Evolutionary conservation across 2,113 vertebrate species (phyloP).

Genomic region (Oryzias celebensis): DNA sequence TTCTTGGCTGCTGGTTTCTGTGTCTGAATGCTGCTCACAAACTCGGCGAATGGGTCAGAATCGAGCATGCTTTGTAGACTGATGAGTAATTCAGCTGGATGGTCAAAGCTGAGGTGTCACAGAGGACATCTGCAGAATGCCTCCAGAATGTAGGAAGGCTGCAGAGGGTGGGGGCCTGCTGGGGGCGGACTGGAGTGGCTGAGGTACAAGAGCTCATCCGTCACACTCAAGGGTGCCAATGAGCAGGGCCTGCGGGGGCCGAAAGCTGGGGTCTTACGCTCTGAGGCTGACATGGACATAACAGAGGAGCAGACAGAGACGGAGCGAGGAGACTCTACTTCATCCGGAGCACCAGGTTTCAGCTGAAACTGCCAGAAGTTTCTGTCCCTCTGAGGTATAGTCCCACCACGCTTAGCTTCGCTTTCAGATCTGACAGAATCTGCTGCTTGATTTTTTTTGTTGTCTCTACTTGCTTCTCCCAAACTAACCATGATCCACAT

Average conservation of each 20-base stretch:
- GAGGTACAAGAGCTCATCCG: constrained; percentile 52
- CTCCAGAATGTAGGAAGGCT: constrained; percentile 12
- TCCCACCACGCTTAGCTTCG: background rate
- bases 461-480: no score
- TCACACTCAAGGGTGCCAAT: constrained; percentile 47
- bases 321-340: background rate
- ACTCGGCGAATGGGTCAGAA: no score
- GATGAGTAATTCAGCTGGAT: background rate
- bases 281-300: constrained; percentile 25
- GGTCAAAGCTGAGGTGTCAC: constrained; percentile 18
- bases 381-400: constrained; percentile 37
- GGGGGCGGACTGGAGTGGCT: background rate
- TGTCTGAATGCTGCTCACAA: no score
- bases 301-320: constrained; percentile 21
- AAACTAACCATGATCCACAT: no score
- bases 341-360: background rate
- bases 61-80: no score
- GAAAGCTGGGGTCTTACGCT: constrained; percentile 49
- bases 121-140: constrained; percentile 7
- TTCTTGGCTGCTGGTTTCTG: no score
- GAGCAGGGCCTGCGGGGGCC: constrained; percentile 37
- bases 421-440: no score
- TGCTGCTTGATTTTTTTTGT: no score
- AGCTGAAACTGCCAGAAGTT: constrained; percentile 6
- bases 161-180: constrained; percentile 8